Percentiles rank a stretch among this genome's conserved stretches.
Evolutionary conservation across 2,888 invertebrate genomes (phyloP).

Genomic region (Leistus spinibarbis): DNA sequence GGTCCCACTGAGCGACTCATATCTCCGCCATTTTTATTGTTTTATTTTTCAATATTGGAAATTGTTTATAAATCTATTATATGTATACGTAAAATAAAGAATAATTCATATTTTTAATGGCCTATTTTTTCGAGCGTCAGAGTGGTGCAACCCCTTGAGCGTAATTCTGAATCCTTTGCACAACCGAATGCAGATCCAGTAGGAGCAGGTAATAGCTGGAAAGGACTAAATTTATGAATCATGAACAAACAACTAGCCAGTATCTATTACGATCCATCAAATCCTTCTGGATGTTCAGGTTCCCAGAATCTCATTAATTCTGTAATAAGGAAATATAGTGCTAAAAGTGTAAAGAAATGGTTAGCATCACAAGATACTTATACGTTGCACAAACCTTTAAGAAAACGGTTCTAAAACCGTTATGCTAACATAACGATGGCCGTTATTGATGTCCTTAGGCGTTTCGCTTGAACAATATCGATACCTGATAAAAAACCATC

Average conservation of each 20-base stretch:
- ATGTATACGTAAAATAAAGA: too few species aligned
- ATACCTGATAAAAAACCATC: not conserved
- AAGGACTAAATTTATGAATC: too few species aligned
- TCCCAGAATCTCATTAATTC: not conserved
- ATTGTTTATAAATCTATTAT: too few species aligned
- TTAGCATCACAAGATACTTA: not conserved
- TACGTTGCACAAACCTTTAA: not conserved
- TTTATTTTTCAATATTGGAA: too few species aligned
- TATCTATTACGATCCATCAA: not conserved
- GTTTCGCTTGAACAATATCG: not conserved
- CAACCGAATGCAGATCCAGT: too few species aligned
- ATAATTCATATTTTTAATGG: too few species aligned
- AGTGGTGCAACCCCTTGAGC: too few species aligned
- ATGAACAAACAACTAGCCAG: not conserved
- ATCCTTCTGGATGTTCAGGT: not conserved
- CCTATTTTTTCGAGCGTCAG: too few species aligned
- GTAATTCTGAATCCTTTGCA: too few species aligned
- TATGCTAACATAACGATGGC: not conserved
- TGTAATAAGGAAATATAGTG: constrained; percentile 3
- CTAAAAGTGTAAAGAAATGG: too few species aligned
- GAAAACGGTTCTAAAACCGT: not conserved
- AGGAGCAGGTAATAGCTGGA: not conserved
- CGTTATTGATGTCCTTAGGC: not conserved
- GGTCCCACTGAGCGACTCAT: too few species aligned
- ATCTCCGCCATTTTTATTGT: too few species aligned